Evolutionary conservation across 2,113 vertebrate species (phyloP), one percentile per base, ranked within the genome.

Genomic region (Cavia aperea): DNA sequence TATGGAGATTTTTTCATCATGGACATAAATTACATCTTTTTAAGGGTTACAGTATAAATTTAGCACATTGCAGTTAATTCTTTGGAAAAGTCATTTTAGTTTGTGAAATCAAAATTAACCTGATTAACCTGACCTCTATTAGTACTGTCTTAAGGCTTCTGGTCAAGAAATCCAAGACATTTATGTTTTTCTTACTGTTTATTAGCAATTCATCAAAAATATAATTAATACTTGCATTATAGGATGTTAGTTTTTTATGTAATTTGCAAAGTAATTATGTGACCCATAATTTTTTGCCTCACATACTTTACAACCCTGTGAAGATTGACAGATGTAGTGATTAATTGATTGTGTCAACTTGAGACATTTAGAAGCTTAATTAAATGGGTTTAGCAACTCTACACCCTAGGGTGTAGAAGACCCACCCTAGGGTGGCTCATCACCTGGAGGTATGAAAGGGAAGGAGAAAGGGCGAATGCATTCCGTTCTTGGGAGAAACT

Each of bases 11-110:
- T 16, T 31, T 77, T 85, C 14, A 29, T 88, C 82, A 89, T 11
- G 90, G 79, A 49, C 58, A 62, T 43, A 92, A 94, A 86, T 81
- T 73, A 81, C n/a, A 62, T 91, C 36, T 70, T 92, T 87, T 92
- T 58, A 85, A 94, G 75, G 19, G 10, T 77, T 93, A 49, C 2
- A 58, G 24, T 68, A 66, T 63, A 88, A 91, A 90, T 49, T 90
- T 65, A 90, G 83, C 72, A 78, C 46, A 81, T 13, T 36, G 36
- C 88, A 43, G 10, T 92, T 84, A 95, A 66, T 18, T 94, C 24
- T 89, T 86, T 16, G 26, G 51, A 84, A 92, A 93, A 79, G 19
- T 70, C 49, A 31, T 85, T 83, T 86, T 68, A 49, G 46, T 36
- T 93, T 93, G 31, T 33, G 16, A 94, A 33, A 15, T 95, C 19